These are phyloP conservation scores for Pituophis catenifer DNA, from an alignment of 2,113 vertebrate genomes.

Conservation along the genomic window DNA sequence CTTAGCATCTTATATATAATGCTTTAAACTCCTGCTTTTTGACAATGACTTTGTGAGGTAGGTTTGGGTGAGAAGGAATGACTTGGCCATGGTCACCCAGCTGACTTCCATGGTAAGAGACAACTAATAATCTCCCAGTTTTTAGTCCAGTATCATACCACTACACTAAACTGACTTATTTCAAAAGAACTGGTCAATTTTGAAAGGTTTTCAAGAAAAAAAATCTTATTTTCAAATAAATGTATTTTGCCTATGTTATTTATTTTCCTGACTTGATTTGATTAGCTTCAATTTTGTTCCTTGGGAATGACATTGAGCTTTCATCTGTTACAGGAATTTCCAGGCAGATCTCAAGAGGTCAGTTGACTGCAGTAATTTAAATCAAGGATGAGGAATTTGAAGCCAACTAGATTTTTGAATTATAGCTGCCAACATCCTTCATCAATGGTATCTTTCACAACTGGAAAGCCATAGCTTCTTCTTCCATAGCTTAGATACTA, in stretches of 20 bases:
- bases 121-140: not conserved
- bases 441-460: not conserved
- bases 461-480: not conserved
- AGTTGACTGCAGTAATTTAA: not conserved
- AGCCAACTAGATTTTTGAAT: not conserved
- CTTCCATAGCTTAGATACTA: not conserved
- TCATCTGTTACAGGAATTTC: not conserved
- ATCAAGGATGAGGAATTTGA: not conserved
- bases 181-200: not conserved
- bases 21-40: not conserved
- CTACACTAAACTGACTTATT: not conserved
- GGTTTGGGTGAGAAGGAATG: not conserved
- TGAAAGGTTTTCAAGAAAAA: not conserved
- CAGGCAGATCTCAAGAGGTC: not conserved
- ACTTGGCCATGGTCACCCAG: not conserved
- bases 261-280: not conserved
- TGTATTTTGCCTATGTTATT: not conserved
- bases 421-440: not conserved
- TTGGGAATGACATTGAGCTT: not conserved
- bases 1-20: not conserved
- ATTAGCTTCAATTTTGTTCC: not conserved
- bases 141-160: not conserved
- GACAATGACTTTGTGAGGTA: not conserved
- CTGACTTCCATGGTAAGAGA: not conserved
- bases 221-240: not conserved